Percentiles rank a stretch among this genome's conserved stretches.
These are phyloP conservation scores for Zygaena filipendulae DNA, from an alignment of 2,888 invertebrate species.

Conservation along the genomic window DNA sequence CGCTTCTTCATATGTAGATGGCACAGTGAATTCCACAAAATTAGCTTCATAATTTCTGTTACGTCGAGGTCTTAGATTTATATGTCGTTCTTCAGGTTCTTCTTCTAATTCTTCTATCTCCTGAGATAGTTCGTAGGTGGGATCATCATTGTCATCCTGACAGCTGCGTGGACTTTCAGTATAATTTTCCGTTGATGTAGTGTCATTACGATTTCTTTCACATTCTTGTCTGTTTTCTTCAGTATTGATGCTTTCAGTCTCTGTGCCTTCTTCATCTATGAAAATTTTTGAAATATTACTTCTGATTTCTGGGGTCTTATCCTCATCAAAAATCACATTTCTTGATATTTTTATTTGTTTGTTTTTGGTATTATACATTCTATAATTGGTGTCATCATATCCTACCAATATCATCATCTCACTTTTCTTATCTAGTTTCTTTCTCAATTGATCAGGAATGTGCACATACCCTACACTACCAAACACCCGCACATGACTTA, in stretches of 20 bases:
- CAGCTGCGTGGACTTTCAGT: slow-evolving; percentile 14
- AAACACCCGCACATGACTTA: slow-evolving; percentile 15
- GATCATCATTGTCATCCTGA: slow-evolving; percentile 12
- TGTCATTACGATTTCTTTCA: too few species aligned
- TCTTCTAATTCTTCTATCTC: slow-evolving; percentile 8
- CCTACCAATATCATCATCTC: slow-evolving; percentile 17
- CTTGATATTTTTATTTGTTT: slow-evolving; percentile 16
- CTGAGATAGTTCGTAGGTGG: slow-evolving; percentile 18
- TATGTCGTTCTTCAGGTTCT: background rate
- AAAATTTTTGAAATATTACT: slow-evolving; percentile 13
- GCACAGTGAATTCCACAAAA: too few species aligned
- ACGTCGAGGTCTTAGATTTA: slow-evolving; percentile 17
- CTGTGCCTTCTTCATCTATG: slow-evolving; percentile 10
- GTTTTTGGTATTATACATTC: slow-evolving; percentile 19
- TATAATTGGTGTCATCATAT: slow-evolving; percentile 24
- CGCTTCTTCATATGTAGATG: too few species aligned
- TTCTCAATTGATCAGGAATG: slow-evolving; percentile 17
- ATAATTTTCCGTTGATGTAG: slow-evolving; percentile 9
- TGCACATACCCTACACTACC: slow-evolving; percentile 15
- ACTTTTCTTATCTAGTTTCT: slow-evolving; percentile 12
- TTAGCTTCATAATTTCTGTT: slow-evolving; percentile 16
- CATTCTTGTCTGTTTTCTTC: too few species aligned
- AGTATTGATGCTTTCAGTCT: background rate
- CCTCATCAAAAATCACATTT: slow-evolving; percentile 22
- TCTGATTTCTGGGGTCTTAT: slow-evolving; percentile 9